phyloP scores from a whole-genome alignment of 2,888 invertebrate species.

The Bombylius discolor region DNA sequence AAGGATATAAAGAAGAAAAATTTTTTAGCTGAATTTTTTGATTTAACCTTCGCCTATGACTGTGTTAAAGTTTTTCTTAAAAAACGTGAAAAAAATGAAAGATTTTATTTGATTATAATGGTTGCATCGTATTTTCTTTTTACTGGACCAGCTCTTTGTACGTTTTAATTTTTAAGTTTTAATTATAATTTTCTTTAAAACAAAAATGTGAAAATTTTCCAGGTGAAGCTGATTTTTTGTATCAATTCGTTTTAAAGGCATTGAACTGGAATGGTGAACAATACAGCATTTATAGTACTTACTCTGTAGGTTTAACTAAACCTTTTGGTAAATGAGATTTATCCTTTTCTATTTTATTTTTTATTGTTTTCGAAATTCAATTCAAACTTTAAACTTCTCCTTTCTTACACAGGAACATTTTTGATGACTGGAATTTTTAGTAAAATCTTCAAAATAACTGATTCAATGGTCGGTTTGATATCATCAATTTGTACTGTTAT shows the following conservation, averaged over 20 bases:
- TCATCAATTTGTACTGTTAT: constrained; percentile 27
- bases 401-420: constrained; percentile 24
- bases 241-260: constrained; percentile 27
- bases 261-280: constrained; percentile 34
- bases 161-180: neutral
- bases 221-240: constrained; percentile 32
- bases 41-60: constrained; percentile 29
- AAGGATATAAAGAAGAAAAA: constrained; percentile 15
- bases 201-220: neutral
- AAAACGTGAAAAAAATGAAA: constrained; percentile 27
- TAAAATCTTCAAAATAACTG: constrained; percentile 29
- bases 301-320: constrained; percentile 24
- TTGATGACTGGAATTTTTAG: constrained; percentile 33
- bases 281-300: constrained; percentile 28
- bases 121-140: constrained; percentile 29
- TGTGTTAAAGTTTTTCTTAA: constrained; percentile 28
- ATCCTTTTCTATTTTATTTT: neutral
- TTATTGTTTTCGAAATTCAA: neutral
- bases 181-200: neutral
- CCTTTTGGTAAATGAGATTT: constrained; percentile 19
- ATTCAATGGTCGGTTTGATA: constrained; percentile 30
- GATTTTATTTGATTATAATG: constrained; percentile 25
- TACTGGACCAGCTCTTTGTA: constrained; percentile 26
- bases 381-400: neutral
- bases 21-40: constrained; percentile 28